Percentiles rank a stretch among this genome's conserved stretches.
Evolutionary conservation across 2,888 invertebrate genomes (phyloP).

Genomic region (Ichneumon xanthorius): DNA sequence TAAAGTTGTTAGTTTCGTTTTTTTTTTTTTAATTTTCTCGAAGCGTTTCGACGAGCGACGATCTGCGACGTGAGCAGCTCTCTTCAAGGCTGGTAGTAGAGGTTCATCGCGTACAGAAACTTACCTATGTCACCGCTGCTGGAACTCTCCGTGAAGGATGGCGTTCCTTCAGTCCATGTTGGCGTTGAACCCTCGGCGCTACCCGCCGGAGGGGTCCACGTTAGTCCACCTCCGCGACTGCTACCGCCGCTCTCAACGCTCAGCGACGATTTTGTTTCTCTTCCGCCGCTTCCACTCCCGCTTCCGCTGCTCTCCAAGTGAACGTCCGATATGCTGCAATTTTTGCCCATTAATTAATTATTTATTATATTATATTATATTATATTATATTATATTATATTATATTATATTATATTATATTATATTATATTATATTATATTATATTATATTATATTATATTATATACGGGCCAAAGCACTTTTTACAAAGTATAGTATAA

Average conservation of each 20-base stretch:
- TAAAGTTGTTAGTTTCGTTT: constrained; percentile 19
- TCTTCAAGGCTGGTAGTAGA: constrained; percentile 77
- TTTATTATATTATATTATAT: no score
- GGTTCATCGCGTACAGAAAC: constrained; percentile 83
- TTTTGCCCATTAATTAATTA: background rate
- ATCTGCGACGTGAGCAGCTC: constrained; percentile 30
- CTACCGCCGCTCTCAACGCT: constrained; percentile 88
- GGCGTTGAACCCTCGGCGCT: constrained; percentile 96
- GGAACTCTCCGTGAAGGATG: constrained; percentile 98
- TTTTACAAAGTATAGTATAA: no score
- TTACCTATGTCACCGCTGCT: constrained; percentile 95
- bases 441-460: no score
- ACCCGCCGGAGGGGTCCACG: constrained; percentile 93
- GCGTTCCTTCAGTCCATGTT: constrained; percentile 99
- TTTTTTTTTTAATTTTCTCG: background rate
- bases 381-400: no score
- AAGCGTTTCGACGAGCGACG: constrained; percentile 17
- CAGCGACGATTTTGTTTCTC: constrained; percentile 87
- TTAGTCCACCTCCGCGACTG: constrained; percentile 86
- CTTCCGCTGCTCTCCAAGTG: constrained; percentile 88
- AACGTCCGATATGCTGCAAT: constrained; percentile 89
- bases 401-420: no score
- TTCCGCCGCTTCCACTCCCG: constrained; percentile 85
- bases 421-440: no score
- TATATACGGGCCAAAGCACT: no score